These are phyloP conservation scores for Rhinopomastus cyanomelas DNA, from an alignment of 2,113 vertebrate species.

Conservation along the genomic window DNA sequence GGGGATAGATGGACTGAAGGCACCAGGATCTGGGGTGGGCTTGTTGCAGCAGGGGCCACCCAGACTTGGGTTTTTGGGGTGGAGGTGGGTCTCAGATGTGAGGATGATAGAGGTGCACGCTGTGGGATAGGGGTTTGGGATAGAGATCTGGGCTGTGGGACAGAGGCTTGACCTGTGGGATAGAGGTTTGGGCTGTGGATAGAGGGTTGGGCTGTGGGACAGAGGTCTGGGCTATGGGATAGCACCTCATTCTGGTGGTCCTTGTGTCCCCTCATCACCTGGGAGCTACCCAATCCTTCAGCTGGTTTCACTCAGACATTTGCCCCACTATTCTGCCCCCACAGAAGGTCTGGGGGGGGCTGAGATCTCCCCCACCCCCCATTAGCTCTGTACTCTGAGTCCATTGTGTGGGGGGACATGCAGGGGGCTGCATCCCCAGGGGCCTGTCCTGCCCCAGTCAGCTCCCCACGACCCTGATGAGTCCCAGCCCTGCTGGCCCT, in stretches of 20 bases:
- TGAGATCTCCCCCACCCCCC: background rate
- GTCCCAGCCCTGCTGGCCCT: background rate
- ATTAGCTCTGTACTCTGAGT: background rate
- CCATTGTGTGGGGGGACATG: background rate
- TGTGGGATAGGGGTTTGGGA: rapidly evolving
- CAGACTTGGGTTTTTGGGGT: background rate
- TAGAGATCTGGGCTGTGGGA: background rate
- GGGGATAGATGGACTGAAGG: background rate
- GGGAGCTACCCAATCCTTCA: background rate
- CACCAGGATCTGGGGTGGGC: too few relatives aligned
- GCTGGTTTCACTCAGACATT: background rate
- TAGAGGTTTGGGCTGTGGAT: too few relatives aligned
- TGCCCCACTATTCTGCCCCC: background rate
- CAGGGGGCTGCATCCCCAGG: background rate
- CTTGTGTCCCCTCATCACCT: background rate
- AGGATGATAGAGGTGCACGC: background rate
- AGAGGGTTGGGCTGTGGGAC: too few relatives aligned
- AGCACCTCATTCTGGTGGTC: background rate
- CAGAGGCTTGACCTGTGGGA: too few relatives aligned
- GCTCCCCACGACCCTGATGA: background rate
- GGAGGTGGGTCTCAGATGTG: background rate
- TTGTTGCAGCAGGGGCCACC: background rate
- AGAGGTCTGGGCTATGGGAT: background rate
- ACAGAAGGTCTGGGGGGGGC: background rate
- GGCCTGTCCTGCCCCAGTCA: rapidly evolving